Percentiles rank a stretch among this genome's conserved stretches.
Conservation (phyloP, 2,113 vertebrate genomes). For the Alligator mississippiensis region DNA sequence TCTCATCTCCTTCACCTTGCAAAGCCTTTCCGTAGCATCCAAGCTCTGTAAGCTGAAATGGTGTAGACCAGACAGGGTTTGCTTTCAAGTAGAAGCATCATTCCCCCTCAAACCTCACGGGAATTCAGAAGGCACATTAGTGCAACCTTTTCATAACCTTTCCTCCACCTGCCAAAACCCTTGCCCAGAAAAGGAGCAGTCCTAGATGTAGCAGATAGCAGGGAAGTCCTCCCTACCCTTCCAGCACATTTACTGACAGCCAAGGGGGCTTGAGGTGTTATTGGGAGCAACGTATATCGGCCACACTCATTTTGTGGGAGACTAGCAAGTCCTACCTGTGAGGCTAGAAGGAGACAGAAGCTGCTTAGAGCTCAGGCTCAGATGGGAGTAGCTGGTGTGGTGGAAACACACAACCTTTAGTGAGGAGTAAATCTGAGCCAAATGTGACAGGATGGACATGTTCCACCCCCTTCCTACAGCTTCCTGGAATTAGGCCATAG, state of each 20-base stretch:
- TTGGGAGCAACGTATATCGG: not conserved
- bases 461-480: not conserved
- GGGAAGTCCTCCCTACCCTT: no score
- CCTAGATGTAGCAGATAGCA: no score
- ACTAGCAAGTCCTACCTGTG: not conserved
- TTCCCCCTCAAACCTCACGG: not conserved
- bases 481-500: not conserved
- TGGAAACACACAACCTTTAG: not conserved
- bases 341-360: not conserved
- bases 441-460: not conserved
- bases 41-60: no score
- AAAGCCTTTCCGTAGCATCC: not conserved
- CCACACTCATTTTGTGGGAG: not conserved
- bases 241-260: not conserved
- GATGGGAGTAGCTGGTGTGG: not conserved
- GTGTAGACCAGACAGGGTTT: not conserved
- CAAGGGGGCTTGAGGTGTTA: not conserved
- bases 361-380: not conserved
- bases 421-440: no score
- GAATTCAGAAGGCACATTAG: not conserved
- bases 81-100: not conserved
- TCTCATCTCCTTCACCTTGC: not conserved
- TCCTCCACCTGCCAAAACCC: not conserved
- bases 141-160: not conserved
- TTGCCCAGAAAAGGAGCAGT: not conserved